phyloP scores from a whole-genome alignment of 2,797 vertebrate genomes.

The Siniperca scherzeri region DNA sequence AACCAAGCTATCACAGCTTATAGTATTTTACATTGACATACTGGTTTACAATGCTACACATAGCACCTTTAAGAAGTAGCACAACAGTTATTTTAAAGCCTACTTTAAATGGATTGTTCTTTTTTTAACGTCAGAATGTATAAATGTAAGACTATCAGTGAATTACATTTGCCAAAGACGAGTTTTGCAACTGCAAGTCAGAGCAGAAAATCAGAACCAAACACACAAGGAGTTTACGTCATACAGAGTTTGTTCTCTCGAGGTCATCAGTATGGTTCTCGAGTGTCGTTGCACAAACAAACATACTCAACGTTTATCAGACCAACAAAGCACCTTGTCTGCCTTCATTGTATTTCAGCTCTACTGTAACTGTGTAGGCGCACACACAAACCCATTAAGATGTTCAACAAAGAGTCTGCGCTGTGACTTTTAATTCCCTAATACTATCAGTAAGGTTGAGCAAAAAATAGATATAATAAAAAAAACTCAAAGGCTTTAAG shows the following conservation, averaged over 20 bases:
- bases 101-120: constrained; percentile 42
- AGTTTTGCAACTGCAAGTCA: constrained; percentile 48
- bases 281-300: constrained; percentile 31
- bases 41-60: constrained; percentile 51
- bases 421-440: constrained; percentile 30
- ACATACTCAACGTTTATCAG: constrained; percentile 27
- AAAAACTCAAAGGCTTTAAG: constrained; percentile 19
- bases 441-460: constrained; percentile 27
- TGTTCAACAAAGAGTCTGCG: constrained; percentile 17
- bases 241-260: constrained; percentile 11
- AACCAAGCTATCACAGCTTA: not conserved
- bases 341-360: constrained; percentile 59
- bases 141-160: constrained; percentile 68
- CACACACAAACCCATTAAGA: constrained; percentile 24
- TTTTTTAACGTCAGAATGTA: constrained; percentile 60
- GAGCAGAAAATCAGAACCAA: constrained; percentile 35
- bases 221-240: constrained; percentile 30
- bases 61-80: constrained; percentile 59
- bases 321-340: constrained; percentile 59
- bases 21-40: not conserved
- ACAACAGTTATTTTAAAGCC: constrained; percentile 65
- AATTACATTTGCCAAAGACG: constrained; percentile 77
- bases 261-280: constrained; percentile 24
- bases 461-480: not conserved
- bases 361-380: constrained; percentile 13